Conservation (phyloP, 2,113 vertebrate species). For the Urocitellus parryii region DNA sequence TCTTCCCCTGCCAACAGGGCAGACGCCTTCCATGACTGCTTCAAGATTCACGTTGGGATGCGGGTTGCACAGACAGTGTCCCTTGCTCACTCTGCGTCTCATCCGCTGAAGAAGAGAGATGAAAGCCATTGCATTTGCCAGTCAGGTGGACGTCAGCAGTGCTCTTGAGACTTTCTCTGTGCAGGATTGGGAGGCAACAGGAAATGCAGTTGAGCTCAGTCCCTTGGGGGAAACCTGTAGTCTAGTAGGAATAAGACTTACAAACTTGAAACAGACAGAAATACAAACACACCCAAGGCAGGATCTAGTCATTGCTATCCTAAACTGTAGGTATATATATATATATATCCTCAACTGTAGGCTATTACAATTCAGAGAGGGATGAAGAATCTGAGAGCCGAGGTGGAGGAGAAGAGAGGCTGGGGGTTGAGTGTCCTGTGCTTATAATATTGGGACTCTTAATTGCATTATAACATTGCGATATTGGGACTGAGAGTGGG, state of each 20-base stretch:
- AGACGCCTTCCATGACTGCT: neutral
- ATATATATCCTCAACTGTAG: neutral
- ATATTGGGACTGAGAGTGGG: accelerated
- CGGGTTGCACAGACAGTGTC: neutral
- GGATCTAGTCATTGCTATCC: neutral
- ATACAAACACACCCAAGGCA: neutral
- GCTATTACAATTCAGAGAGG: neutral
- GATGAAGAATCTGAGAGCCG: neutral
- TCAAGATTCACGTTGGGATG: neutral
- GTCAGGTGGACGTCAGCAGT: neutral
- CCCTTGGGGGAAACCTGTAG: neutral
- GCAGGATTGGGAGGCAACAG: too few relatives aligned
- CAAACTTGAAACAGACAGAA: neutral
- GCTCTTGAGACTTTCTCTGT: neutral
- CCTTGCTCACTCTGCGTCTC: neutral
- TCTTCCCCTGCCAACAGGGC: neutral
- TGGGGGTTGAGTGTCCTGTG: neutral
- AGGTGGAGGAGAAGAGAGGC: neutral
- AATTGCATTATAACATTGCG: accelerated
- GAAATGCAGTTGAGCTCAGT: neutral
- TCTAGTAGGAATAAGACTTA: neutral
- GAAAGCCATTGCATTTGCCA: neutral
- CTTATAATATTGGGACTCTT: too few relatives aligned
- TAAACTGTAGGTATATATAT: neutral
- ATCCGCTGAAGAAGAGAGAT: neutral